These are phyloP conservation scores for Podarcis lilfordi DNA, from an alignment of 2,797 vertebrate species.

Conservation along the genomic window DNA sequence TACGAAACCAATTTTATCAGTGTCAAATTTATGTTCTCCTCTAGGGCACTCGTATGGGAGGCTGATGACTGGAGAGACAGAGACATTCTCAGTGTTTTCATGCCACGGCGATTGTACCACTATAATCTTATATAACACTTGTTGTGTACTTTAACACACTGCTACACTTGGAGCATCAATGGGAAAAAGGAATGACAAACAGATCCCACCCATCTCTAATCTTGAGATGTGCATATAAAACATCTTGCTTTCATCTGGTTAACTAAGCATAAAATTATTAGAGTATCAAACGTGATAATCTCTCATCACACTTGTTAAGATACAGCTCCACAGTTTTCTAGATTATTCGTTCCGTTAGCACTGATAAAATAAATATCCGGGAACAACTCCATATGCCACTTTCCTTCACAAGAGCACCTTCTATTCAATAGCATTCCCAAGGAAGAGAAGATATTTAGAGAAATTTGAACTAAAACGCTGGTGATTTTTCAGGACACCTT, in stretches of 20 bases:
- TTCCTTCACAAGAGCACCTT: background rate
- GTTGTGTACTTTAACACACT: fast-evolving
- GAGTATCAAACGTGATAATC: background rate
- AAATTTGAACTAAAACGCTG: background rate
- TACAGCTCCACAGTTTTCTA: background rate
- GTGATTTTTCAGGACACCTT: too few species aligned
- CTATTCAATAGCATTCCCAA: background rate
- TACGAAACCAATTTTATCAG: slow-evolving; percentile 28
- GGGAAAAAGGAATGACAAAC: background rate
- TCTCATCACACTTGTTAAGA: slow-evolving; percentile 17
- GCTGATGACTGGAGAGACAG: background rate
- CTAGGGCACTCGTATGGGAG: background rate
- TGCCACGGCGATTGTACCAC: background rate
- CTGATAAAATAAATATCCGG: background rate
- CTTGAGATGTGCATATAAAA: background rate
- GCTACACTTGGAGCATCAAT: background rate
- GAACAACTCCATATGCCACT: background rate
- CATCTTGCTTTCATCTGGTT: background rate
- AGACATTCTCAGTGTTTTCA: background rate
- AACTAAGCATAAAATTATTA: background rate
- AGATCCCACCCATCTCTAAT: background rate
- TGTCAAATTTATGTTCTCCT: background rate
- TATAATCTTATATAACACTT: fast-evolving
- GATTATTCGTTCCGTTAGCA: background rate
- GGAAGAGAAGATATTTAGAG: background rate